phyloP scores from a whole-genome alignment of 1,140 invertebrate genomes.

The Diabrotica undecimpunctata region DNA sequence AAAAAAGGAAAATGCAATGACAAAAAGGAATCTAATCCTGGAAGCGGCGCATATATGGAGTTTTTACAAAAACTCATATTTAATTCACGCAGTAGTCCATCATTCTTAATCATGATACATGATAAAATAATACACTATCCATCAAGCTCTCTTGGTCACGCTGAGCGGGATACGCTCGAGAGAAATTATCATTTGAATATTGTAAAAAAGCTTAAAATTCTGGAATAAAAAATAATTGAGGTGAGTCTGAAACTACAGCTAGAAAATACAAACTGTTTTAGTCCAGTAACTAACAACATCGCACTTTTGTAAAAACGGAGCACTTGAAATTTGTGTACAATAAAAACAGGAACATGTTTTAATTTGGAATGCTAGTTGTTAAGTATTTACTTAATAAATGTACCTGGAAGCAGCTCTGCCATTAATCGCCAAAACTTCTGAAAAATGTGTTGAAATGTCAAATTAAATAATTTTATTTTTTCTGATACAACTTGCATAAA shows the following conservation, averaged over 20 bases:
- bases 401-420: no score
- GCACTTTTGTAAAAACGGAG: no score
- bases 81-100: conserved; percentile 10
- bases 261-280: no score
- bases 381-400: no score
- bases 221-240: not conserved
- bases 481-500: no score
- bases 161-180: not conserved
- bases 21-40: conserved; percentile 4
- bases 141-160: not conserved
- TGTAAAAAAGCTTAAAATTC: conserved; percentile 3
- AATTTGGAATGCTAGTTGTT: no score
- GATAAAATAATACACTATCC: conserved; percentile 15
- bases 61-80: conserved; percentile 12
- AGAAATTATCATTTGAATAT: conserved; percentile 13
- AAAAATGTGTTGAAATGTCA: no score
- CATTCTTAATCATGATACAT: conserved; percentile 15
- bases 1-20: conserved; percentile 5
- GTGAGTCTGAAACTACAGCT: not conserved
- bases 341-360: no score
- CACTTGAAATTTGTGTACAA: no score
- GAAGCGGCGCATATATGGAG: not conserved
- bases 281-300: no score
- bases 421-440: no score
- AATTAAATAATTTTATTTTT: no score